Base-by-base conservation (phyloP, 35 echinoderm and acorn worm species). In the Apostichopus californicus region DNA sequence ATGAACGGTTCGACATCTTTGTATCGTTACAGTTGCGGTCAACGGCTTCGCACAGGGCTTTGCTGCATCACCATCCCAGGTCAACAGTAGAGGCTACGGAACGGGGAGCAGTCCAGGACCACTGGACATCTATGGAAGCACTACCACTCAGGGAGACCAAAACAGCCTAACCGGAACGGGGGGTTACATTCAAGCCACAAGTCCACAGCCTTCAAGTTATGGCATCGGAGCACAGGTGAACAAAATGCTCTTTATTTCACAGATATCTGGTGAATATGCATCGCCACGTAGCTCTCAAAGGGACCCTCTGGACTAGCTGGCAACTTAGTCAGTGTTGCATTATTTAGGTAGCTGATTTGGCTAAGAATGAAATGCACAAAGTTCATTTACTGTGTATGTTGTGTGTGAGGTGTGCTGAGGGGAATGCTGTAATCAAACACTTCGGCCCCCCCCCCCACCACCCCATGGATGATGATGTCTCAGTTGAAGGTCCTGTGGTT, bases 1-100 rank as follows among this genome's bases (percentile, higher is more conserved):
- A 61, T 61, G 0, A 61, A 61, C 12, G 58, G 7, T 8, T 61
- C 12, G 58, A 61, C 21, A 79, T 68, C 7, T 77, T 22, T 91
- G 77, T 79, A 28, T 88, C 79, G 5, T 79, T 75, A 25, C 94
- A 93, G 92, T 95, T 57, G 92, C 94, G 56, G 86, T 93, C 11
- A 96, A 96, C 78, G 92, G 94, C 82, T 98, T 94, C 81, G 85
- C 94, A 91, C 94, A 95, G 77, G 91, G 96, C 71, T 98, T 95
- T 90, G 94, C 96, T 23, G 93, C 94, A 4, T 98, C 96, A 68
- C 96, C 93, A 18, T 98, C 96, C 24, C 96, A 94, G 9, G 92
- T 98, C 53, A 98, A 83, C 78, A 95, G 92, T 78, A 94, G 96
- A 56, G 92, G 94, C 13, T 98, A 92, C 81, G 94, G 92, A 75